A percentile compares a stretch with the other conserved stretches of the same genome.
Conservation (phyloP, 2,888 invertebrate genomes). For the Opisthograptis luteolata region DNA sequence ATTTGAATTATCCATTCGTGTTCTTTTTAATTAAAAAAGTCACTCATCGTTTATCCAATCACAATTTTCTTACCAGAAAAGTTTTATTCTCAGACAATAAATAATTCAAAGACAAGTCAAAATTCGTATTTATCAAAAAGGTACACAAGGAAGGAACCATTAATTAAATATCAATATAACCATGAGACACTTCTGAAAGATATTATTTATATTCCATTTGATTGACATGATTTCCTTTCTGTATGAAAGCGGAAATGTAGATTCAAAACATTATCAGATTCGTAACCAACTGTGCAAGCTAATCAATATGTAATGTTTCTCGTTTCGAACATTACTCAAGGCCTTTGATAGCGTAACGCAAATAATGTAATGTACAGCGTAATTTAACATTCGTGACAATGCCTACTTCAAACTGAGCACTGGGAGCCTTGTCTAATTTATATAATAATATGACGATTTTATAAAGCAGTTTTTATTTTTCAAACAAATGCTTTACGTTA, state of each 20-base stretch:
- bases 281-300: constrained; percentile 15
- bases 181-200: too few relatives aligned
- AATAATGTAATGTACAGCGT: constrained; percentile 7
- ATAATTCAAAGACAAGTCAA: too few relatives aligned
- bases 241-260: constrained; percentile 6
- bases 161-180: too few relatives aligned
- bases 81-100: too few relatives aligned
- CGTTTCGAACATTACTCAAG: constrained; percentile 7
- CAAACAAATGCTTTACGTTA: neutral
- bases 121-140: too few relatives aligned
- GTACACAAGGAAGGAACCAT: too few relatives aligned
- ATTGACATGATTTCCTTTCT: constrained; percentile 23
- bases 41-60: too few relatives aligned
- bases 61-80: too few relatives aligned
- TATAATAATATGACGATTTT: constrained; percentile 2
- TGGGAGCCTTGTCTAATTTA: neutral
- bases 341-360: constrained; percentile 16
- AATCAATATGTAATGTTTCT: constrained; percentile 13
- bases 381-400: constrained; percentile 3
- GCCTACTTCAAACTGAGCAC: constrained; percentile 13
- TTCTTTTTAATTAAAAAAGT: too few relatives aligned
- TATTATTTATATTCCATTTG: neutral
- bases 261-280: neutral
- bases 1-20: too few relatives aligned
- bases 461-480: neutral